phyloP scores from a whole-genome alignment of 2,888 invertebrate genomes.

The Camptogramma bilineatum region DNA sequence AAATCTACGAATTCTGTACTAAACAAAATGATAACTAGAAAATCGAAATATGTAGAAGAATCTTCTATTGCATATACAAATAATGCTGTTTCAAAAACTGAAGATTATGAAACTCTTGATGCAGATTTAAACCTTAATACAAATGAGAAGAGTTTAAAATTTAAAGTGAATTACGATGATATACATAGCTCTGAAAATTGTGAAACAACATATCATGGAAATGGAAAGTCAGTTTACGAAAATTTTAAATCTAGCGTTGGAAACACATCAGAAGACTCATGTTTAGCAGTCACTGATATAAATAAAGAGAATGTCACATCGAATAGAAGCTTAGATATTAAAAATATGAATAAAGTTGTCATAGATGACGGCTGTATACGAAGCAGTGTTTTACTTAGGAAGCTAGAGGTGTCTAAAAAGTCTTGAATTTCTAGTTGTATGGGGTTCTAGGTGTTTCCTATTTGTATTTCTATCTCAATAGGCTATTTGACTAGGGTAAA shows the following conservation, averaged over 20 bases:
- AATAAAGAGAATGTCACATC: conserved; percentile 8
- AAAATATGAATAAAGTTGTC: conserved; percentile 2
- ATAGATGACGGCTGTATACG: conserved; percentile 26
- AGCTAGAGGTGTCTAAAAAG: conserved; percentile 38
- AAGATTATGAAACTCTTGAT: background rate
- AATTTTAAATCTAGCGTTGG: background rate
- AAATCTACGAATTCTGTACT: background rate
- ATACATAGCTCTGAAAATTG: background rate
- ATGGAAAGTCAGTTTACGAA: background rate
- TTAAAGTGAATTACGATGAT: background rate
- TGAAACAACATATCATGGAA: background rate
- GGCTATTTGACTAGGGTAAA: too few species aligned
- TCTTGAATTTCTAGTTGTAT: conserved; percentile 5
- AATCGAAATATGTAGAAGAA: background rate
- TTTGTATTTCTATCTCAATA: too few species aligned
- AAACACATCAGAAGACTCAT: background rate
- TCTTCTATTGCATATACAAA: too few species aligned
- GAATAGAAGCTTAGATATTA: background rate
- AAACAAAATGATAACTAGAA: background rate
- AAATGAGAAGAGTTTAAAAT: background rate
- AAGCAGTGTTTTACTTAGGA: conserved; percentile 36
- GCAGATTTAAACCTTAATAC: background rate
- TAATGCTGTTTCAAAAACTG: too few species aligned
- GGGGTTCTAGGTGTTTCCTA: background rate
- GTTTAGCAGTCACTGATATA: background rate